A percentile compares a stretch with the other conserved stretches of the same genome.
phyloP scores from a whole-genome alignment of 2,888 invertebrate species.

The Erebia palarica region DNA sequence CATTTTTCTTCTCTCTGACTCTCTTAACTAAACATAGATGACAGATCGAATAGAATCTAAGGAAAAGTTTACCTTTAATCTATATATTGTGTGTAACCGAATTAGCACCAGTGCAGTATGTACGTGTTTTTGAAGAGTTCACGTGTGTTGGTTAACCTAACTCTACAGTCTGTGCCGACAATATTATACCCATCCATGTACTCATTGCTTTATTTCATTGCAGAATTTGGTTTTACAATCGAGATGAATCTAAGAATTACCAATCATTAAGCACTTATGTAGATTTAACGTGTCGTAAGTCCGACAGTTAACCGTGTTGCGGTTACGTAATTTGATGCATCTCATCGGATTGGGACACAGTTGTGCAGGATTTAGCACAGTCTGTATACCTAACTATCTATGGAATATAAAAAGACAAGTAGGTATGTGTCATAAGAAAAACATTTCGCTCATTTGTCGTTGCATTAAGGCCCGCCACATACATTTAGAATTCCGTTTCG shows the following conservation, averaged over 20 bases:
- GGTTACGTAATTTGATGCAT: constrained; percentile 33
- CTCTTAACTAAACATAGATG: too few species aligned
- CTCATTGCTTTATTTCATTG: background rate
- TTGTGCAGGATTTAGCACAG: constrained; percentile 25
- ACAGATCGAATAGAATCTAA: too few species aligned
- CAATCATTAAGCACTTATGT: constrained; percentile 25
- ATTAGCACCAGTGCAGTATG: too few species aligned
- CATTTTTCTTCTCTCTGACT: too few species aligned
- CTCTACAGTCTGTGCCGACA: too few species aligned
- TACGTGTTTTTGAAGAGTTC: too few species aligned
- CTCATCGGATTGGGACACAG: constrained; percentile 36
- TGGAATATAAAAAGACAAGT: background rate
- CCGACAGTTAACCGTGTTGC: constrained; percentile 15
- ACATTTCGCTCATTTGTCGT: background rate
- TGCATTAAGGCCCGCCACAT: too few species aligned
- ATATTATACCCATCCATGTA: background rate
- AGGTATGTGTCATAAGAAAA: background rate
- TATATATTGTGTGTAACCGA: too few species aligned
- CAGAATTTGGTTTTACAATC: background rate
- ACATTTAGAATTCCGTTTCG: too few species aligned
- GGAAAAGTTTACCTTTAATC: too few species aligned
- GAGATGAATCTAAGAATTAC: constrained; percentile 10
- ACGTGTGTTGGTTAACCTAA: too few species aligned
- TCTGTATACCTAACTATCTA: background rate
- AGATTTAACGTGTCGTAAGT: constrained; percentile 32